Evolutionary conservation across 2,888 invertebrate genomes (phyloP).

Genomic region (Brachyopa scutellaris): DNA sequence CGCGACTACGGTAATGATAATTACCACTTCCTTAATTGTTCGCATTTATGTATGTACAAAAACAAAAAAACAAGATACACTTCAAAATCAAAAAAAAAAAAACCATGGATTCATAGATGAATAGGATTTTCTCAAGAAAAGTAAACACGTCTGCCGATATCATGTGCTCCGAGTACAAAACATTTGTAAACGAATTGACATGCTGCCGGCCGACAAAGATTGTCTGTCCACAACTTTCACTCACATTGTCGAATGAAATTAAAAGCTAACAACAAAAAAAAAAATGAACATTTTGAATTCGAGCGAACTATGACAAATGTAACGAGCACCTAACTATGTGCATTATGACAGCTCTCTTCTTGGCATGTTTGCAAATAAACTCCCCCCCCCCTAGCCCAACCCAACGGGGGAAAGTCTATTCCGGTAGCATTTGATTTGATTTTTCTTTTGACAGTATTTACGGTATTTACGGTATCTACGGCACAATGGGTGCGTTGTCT

Average conservation of each 20-base stretch:
- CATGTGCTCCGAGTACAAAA: constrained; percentile 40
- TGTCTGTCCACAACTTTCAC: constrained; percentile 51
- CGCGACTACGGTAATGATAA: no score
- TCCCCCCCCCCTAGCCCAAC: not conserved
- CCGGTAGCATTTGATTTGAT: not conserved
- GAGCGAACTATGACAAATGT: not conserved
- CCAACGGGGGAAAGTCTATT: not conserved
- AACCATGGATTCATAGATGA: constrained; percentile 2
- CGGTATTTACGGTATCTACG: no score
- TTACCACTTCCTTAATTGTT: no score
- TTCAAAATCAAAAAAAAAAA: no score
- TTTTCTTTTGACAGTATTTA: constrained; percentile 22
- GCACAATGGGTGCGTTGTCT: constrained; percentile 14
- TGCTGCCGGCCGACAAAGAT: not conserved
- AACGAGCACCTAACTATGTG: constrained; percentile 1
- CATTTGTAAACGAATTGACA: constrained; percentile 22
- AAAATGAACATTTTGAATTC: not conserved
- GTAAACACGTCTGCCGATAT: constrained; percentile 15
- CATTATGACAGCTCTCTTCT: constrained; percentile 10
- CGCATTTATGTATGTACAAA: not conserved
- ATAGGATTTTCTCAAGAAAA: constrained; percentile 13
- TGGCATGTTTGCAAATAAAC: constrained; percentile 5
- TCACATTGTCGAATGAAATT: not conserved
- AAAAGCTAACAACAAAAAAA: not conserved
- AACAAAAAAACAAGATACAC: constrained; percentile 4